Conservation (phyloP, 2,888 invertebrate genomes). For the Epinotia demarniana region DNA sequence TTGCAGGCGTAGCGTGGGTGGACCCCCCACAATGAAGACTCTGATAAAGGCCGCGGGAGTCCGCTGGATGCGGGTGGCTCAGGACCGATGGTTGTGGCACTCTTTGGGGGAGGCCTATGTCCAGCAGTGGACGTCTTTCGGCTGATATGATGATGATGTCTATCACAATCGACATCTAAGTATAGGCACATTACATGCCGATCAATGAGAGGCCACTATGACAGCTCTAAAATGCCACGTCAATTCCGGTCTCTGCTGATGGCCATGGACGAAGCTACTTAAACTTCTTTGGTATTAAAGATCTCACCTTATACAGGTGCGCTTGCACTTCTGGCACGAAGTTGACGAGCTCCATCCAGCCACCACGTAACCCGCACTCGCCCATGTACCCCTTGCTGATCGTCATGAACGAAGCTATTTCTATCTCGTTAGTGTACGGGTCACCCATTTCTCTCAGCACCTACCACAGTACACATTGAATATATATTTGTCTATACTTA, state of each 20-base stretch:
- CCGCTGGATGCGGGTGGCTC: too few species aligned
- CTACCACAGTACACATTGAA: slow-evolving; percentile 57
- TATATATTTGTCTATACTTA: neutral
- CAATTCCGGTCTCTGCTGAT: slow-evolving; percentile 75
- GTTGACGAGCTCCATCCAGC: slow-evolving; percentile 96
- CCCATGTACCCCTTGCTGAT: slow-evolving; percentile 98
- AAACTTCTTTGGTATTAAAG: neutral
- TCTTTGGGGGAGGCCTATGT: too few species aligned
- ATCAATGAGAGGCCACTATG: too few species aligned
- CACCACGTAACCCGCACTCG: slow-evolving; percentile 98
- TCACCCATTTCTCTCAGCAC: slow-evolving; percentile 95
- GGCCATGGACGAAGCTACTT: slow-evolving; percentile 90
- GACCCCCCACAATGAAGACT: too few species aligned
- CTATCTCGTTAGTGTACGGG: slow-evolving; percentile 90
- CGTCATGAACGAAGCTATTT: slow-evolving; percentile 98
- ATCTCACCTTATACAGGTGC: slow-evolving; percentile 89
- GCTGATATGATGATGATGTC: too few species aligned
- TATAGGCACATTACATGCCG: too few species aligned
- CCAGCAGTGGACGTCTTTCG: too few species aligned
- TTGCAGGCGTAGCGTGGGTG: too few species aligned
- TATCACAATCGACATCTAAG: too few species aligned
- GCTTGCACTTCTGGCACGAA: slow-evolving; percentile 90
- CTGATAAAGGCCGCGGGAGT: too few species aligned
- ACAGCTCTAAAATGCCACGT: too few species aligned
- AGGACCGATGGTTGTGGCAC: too few species aligned